Evolutionary conservation across 2,797 vertebrate species (phyloP), one percentile per base, ranked within the genome.

Genomic region (Pipistrellus pygmaeus): DNA sequence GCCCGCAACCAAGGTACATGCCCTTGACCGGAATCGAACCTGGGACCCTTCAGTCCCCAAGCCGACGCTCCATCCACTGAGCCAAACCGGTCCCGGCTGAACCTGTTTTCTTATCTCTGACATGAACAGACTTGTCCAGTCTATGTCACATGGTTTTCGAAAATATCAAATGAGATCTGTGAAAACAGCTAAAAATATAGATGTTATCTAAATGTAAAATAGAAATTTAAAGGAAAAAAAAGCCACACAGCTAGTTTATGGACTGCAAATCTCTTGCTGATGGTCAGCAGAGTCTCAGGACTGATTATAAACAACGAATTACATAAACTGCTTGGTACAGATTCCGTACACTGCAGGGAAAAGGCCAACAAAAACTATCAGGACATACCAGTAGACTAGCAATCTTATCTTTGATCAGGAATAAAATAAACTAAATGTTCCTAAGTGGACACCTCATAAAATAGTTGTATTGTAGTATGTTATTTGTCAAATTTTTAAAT

Each of bases 401-500:
- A 93, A 66, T 88, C 62, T 94, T 87, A 91, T 94, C 75, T 66
- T 69, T 83, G 68, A 91, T 87, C 41, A 64, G 44, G 55, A 44
- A 87, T 78, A 94, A 92, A 87, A 91, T 76, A 91, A 90, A 95
- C 51, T n/a, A 86, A 91, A 71, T 66, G 89, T 77, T 91, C 86
- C 51, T 69, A 88, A 95, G 87, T 90, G 69, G 81, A 88, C 44
- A 90, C 62, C 84, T 95, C 80, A 93, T 94, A 92, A 97, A 88
- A 77, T 92, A 89, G 95, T 90, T 91, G 89, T 82, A 87, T 90
- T 91, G 89, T 82, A 87, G 72, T 44, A 81, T 77, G 87, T 23
- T 84, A 87, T 93, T 90, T 91, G 35, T 89, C 82, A 89, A 77
- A 76, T 78, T 89, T 95, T 92, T 88, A 97, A 96, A 87, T 82